phyloP scores from a whole-genome alignment of 2,797 vertebrate genomes.

The Microchirus variegatus region DNA sequence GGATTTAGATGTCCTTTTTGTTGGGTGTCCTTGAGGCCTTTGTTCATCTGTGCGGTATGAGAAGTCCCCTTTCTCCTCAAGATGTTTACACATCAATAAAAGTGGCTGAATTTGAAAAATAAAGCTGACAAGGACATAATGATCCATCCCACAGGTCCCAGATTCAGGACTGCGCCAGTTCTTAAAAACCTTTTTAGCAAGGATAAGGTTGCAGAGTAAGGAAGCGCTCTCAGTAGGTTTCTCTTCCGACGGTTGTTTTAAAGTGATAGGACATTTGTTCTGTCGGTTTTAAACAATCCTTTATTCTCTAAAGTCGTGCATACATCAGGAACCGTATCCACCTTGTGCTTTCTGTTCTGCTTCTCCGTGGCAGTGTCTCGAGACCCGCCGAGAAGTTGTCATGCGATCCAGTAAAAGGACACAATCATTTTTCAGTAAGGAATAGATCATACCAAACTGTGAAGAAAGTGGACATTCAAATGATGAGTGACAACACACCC shows the following conservation, averaged over 20 bases:
- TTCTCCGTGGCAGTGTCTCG: conserved; percentile 22
- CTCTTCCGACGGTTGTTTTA: conserved; percentile 50
- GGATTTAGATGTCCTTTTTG: conserved; percentile 67
- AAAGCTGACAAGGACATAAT: conserved; percentile 80
- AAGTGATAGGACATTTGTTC: conserved; percentile 53
- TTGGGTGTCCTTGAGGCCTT: conserved; percentile 77
- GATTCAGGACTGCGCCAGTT: conserved; percentile 60
- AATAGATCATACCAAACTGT: conserved; percentile 41
- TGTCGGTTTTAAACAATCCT: conserved; percentile 56
- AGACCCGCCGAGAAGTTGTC: conserved; percentile 28
- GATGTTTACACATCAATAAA: conserved; percentile 83
- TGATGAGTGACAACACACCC: conserved; percentile 55
- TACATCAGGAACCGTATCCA: conserved; percentile 54
- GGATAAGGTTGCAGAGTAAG: conserved; percentile 61
- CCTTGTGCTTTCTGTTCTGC: conserved; percentile 37
- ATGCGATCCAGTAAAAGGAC: conserved; percentile 8
- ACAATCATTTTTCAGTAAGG: conserved; percentile 32
- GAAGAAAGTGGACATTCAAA: conserved; percentile 39
- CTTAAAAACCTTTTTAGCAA: conserved; percentile 56
- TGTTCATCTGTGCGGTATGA: conserved; percentile 73
- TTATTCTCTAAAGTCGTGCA: conserved; percentile 37
- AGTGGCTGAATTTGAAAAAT: conserved; percentile 70
- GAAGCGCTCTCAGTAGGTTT: conserved; percentile 60
- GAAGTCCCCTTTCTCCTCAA: conserved; percentile 73
- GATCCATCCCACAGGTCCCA: conserved; percentile 71